Conservation (phyloP, 2,113 vertebrate species). For the Acanthisitta chloris region DNA sequence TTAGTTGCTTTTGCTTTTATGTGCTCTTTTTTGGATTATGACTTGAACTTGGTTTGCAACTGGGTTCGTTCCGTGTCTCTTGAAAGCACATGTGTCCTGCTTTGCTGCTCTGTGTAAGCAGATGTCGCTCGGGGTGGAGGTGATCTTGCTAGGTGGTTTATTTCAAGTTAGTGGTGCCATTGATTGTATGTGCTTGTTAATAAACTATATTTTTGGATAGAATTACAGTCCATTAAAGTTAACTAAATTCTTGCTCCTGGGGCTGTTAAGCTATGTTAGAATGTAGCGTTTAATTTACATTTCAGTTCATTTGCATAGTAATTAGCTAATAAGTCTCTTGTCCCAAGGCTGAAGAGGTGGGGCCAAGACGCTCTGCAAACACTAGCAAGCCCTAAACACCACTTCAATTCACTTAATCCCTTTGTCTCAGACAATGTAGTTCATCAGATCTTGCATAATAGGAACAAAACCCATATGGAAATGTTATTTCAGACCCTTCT, state of each 20-base stretch:
- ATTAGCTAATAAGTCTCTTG: neutral
- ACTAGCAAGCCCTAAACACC: neutral
- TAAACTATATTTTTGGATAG: slow-evolving; percentile 49
- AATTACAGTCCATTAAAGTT: neutral
- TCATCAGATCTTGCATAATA: neutral
- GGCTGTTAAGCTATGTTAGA: neutral
- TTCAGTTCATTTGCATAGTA: neutral
- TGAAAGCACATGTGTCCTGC: slow-evolving; percentile 6
- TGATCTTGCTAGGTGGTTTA: slow-evolving; percentile 31
- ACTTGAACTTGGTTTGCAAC: slow-evolving; percentile 3
- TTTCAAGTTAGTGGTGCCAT: slow-evolving; percentile 18
- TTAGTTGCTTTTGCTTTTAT: slow-evolving; percentile 30
- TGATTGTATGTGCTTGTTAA: slow-evolving; percentile 41
- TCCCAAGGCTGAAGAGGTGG: neutral
- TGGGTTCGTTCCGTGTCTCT: neutral
- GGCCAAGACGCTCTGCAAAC: neutral
- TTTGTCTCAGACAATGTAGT: neutral
- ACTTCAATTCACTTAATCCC: neutral
- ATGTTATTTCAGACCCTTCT: neutral
- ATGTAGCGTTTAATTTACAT: slow-evolving; percentile 3
- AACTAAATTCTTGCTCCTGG: neutral
- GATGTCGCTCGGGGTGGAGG: slow-evolving; percentile 26
- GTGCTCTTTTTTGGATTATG: neutral
- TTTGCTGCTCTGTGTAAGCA: slow-evolving; percentile 34
- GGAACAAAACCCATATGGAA: neutral